Base-by-base conservation (phyloP, 2,797 vertebrate species). In the Danio choprae region DNA sequence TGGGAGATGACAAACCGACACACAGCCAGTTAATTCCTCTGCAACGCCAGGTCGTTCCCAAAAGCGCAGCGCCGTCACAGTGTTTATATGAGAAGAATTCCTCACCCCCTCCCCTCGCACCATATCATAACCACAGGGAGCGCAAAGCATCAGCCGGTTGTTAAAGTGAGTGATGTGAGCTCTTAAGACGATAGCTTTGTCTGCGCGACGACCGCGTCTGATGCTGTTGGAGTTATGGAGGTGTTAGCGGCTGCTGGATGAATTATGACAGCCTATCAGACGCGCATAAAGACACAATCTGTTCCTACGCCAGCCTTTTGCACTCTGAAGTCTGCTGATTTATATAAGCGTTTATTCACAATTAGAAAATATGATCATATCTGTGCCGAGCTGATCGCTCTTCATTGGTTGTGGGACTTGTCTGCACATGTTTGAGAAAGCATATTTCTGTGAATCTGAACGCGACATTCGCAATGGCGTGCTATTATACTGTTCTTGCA, bases 321-420 rank as follows among this genome's bases (percentile, higher is more conserved):
- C 73, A 69, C 69, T 20, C 36, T 5, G 55, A 16, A 7, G 72
- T 48, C 44, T 55, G 36, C 59, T 84, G 80, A 84, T 81, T 74
- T 74, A 75, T 79, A 69, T 56, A 74, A 70, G 64, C 70, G 69
- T 79, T 84, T 79, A 78, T 71, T 68, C 73, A 71, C 55, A 82
- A 77, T 87, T 86, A 85, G 72, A 79, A 78, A 65, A 71, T 76
- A 50, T 76, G 76, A 84, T 83, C 64, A 16, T 73, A 76, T 78
- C 67, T 64, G 58, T n/a, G 9, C 55, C 64, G 36, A 38, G 68
- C 65, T 60, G 20, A 80, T 76, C 60, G 38, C 7, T 71, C 77
- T 79, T 71, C 46, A 79, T 79, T 62, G 13, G 46, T 67, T 69
- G 43, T 11, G 62, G 74, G 48, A 65, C 46, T 60, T 60, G 77